Conservation (phyloP, 2,113 vertebrate genomes). For the Trogon melanurus region DNA sequence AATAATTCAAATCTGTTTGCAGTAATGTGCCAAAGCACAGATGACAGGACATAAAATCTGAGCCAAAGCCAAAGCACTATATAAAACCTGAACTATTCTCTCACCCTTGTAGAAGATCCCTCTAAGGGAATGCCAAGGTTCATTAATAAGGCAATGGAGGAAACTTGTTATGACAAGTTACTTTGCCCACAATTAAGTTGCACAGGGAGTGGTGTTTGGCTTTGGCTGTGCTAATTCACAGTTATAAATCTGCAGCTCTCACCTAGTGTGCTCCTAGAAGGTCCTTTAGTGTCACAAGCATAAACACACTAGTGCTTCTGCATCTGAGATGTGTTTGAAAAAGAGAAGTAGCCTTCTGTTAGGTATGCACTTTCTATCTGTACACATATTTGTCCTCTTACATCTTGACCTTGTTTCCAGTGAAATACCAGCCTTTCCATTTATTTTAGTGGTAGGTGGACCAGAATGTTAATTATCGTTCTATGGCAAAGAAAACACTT, state of each 20-base stretch:
- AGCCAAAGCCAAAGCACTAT: not conserved
- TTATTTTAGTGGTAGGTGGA: not conserved
- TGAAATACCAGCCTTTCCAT: not conserved
- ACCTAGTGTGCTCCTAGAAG: not conserved
- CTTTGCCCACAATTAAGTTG: slow-evolving; percentile 7
- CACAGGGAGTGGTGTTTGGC: not conserved
- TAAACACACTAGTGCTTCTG: accelerated
- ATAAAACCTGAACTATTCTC: not conserved
- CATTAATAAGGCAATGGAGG: not conserved
- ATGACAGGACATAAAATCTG: not conserved
- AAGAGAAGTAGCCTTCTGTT: not conserved
- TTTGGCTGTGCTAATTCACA: not conserved
- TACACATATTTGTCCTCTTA: not conserved
- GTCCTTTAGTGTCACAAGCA: not conserved
- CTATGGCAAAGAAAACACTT: not conserved
- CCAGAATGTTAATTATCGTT: not conserved
- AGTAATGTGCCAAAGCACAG: not conserved
- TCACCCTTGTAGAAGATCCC: not conserved
- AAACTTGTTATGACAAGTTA: slow-evolving; percentile 3
- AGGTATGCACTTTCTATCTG: not conserved
- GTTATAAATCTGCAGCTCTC: not conserved
- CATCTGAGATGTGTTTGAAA: not conserved
- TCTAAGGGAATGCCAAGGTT: not conserved
- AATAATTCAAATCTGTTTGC: not conserved
- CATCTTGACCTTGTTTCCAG: accelerated